Conservation (phyloP, 2,113 vertebrate genomes). For the Ophthalmolycus amberensis region DNA sequence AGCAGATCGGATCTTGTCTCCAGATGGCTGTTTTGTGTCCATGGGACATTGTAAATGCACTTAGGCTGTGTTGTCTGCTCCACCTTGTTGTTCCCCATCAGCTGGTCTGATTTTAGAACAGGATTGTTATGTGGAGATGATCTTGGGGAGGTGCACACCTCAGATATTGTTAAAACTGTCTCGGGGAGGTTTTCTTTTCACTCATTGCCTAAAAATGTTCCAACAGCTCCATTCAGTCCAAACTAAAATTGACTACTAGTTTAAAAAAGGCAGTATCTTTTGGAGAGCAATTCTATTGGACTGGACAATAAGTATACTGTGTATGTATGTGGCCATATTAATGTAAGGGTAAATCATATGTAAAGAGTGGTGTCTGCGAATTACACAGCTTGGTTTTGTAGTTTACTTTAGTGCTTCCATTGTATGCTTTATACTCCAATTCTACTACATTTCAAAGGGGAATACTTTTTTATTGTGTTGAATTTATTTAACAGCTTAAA, state of each 20-base stretch:
- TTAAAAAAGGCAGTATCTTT: not conserved
- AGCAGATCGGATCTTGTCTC: conserved; percentile 24
- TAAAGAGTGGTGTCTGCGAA: not conserved
- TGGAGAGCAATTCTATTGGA: not conserved
- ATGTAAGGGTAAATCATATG: not conserved
- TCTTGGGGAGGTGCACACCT: not conserved
- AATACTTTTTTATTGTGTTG: not conserved
- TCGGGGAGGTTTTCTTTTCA: not conserved
- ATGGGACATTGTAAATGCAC: conserved; percentile 1
- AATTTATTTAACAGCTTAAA: not conserved
- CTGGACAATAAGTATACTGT: not conserved
- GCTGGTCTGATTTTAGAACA: not conserved
- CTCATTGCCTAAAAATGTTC: no score
- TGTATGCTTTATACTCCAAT: not conserved
- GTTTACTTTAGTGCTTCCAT: not conserved
- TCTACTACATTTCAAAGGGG: not conserved
- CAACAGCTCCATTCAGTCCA: not conserved
- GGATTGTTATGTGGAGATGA: not conserved
- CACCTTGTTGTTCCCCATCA: not conserved
- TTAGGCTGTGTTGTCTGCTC: conserved; percentile 14
- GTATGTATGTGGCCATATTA: not conserved
- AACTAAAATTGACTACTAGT: not conserved
- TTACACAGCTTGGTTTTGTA: not conserved
- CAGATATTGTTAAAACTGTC: not conserved
- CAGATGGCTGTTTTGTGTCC: not conserved